phyloP scores from a whole-genome alignment of 1,140 invertebrate species.

The Drosophila sulfurigaster region DNA sequence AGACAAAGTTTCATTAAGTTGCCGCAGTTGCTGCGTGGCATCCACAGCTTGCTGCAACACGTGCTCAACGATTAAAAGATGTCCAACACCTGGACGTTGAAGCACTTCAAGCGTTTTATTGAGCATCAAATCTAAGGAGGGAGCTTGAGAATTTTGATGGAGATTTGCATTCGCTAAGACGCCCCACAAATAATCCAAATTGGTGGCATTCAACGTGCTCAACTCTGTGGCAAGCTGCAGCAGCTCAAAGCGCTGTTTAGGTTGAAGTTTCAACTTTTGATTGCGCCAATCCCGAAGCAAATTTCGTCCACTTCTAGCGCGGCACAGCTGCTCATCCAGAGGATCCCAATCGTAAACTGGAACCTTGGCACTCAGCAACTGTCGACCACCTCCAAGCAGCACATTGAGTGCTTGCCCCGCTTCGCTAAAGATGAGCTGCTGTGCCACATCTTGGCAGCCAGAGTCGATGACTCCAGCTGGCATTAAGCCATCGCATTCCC shows the following conservation, averaged over 20 bases:
- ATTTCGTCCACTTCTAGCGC: slow-evolving; percentile 60
- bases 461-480: slow-evolving; percentile 16
- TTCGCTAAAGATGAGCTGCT: slow-evolving; percentile 51
- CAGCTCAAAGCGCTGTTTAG: slow-evolving; percentile 49
- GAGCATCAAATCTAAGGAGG: slow-evolving; percentile 50
- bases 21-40: slow-evolving; percentile 21
- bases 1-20: slow-evolving; percentile 52
- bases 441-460: slow-evolving; percentile 62
- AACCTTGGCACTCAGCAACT: slow-evolving; percentile 57
- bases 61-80: slow-evolving; percentile 66
- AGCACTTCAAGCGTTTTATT: slow-evolving; percentile 55
- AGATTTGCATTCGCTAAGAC: slow-evolving; percentile 67
- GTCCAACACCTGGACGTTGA: slow-evolving; percentile 20
- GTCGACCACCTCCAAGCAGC: slow-evolving; percentile 69
- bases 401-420: slow-evolving; percentile 58
- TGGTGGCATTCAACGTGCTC: slow-evolving; percentile 55
- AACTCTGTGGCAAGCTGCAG: slow-evolving; percentile 54
- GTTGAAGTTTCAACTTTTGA: slow-evolving; percentile 31
- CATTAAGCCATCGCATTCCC: slow-evolving; percentile 68
- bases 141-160: slow-evolving; percentile 28
- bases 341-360: slow-evolving; percentile 40
- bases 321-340: slow-evolving; percentile 55
- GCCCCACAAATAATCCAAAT: slow-evolving; percentile 63
- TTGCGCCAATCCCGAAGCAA: slow-evolving; percentile 66
- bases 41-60: slow-evolving; percentile 9